phyloP scores from a whole-genome alignment of 2,797 vertebrate species.

The Melanotaenia maccullochi region DNA sequence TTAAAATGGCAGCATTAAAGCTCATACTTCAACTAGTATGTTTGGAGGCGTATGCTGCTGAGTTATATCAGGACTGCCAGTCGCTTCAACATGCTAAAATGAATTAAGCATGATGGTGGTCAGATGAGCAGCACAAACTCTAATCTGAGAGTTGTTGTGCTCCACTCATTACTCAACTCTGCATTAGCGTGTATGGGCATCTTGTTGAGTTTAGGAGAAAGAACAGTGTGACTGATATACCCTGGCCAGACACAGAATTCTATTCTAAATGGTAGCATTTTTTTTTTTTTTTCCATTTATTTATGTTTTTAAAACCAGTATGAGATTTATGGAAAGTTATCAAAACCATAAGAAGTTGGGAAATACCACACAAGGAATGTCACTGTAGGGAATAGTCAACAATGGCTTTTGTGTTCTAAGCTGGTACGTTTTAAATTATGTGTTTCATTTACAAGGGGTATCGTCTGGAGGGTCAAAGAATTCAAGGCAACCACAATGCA shows the following conservation, averaged over 20 bases:
- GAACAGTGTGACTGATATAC: constrained; percentile 27
- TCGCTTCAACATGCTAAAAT: constrained; percentile 57
- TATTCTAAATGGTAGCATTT: constrained; percentile 41
- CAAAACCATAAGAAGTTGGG: constrained; percentile 62
- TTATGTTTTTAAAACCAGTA: constrained; percentile 44
- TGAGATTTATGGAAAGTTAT: constrained; percentile 52
- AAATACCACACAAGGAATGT: constrained; percentile 42
- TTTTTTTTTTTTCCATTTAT: constrained; percentile 34
- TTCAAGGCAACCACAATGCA: constrained; percentile 63
- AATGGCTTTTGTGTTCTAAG: constrained; percentile 65
- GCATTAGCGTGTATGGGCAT: constrained; percentile 43
- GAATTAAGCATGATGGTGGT: constrained; percentile 69
- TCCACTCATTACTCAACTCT: constrained; percentile 51
- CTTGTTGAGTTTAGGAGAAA: constrained; percentile 42
- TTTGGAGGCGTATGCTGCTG: constrained; percentile 34
- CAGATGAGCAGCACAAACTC: constrained; percentile 54
- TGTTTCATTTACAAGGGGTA: constrained; percentile 68
- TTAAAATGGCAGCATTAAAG: neutral
- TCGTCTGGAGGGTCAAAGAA: constrained; percentile 59
- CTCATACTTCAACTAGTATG: constrained; percentile 15
- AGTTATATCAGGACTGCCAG: constrained; percentile 45
- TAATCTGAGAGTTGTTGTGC: constrained; percentile 45
- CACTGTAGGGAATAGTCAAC: constrained; percentile 53
- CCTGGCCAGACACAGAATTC: constrained; percentile 31
- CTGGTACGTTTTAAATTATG: constrained; percentile 73